These are phyloP conservation scores for Habrosyne pyritoides DNA, from an alignment of 2,888 invertebrate species.

Conservation along the genomic window DNA sequence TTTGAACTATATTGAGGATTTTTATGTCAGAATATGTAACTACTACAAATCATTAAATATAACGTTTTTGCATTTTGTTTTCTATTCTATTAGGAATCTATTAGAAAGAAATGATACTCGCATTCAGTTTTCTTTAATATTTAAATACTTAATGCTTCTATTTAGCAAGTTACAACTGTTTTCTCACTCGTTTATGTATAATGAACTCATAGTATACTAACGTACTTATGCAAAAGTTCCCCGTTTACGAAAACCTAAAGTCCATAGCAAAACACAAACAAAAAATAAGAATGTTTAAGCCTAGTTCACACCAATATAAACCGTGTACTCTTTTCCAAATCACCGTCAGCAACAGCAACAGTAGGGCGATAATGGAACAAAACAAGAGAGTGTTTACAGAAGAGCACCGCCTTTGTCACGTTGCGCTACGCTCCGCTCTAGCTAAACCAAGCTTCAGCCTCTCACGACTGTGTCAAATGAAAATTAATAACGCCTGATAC, in stretches of 20 bases:
- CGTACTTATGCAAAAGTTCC: too few relatives aligned
- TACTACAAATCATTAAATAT: too few relatives aligned
- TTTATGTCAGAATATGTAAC: too few relatives aligned
- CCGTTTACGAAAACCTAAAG: background rate
- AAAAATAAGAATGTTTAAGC: background rate
- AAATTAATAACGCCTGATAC: slow-evolving; percentile 65
- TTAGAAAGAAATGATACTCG: too few relatives aligned
- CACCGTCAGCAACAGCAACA: slow-evolving; percentile 27
- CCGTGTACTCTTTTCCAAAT: slow-evolving; percentile 34
- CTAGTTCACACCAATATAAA: slow-evolving; percentile 15
- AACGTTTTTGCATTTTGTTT: too few relatives aligned
- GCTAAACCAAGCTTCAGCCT: slow-evolving; percentile 32
- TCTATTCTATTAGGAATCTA: too few relatives aligned
- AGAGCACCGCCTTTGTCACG: slow-evolving; percentile 31
- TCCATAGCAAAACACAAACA: background rate
- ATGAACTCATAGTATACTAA: too few relatives aligned
- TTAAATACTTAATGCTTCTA: too few relatives aligned
- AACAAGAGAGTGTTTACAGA: slow-evolving; percentile 43
- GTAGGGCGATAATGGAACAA: slow-evolving; percentile 46
- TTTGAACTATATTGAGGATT: too few relatives aligned
- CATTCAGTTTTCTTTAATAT: too few relatives aligned
- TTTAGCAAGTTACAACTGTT: too few relatives aligned
- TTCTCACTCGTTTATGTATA: too few relatives aligned
- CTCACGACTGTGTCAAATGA: slow-evolving; percentile 60
- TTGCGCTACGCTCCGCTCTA: slow-evolving; percentile 25